Base-by-base conservation (phyloP, 1,140 invertebrate species). In the Aphelinus certus region DNA sequence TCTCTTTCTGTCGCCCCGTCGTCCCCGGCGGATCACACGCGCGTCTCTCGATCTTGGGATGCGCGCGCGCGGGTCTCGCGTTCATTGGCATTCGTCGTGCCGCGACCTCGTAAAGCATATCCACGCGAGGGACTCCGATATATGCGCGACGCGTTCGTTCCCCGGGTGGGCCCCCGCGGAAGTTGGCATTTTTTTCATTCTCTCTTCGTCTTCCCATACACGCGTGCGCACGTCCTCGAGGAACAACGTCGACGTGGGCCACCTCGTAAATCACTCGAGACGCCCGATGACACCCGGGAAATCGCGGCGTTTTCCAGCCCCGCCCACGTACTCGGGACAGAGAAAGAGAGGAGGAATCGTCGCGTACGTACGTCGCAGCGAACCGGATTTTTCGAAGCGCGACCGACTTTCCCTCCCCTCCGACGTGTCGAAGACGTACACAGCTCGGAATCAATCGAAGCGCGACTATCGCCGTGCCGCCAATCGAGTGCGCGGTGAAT, bases 71-170 rank as follows among this genome's bases (percentile, higher is more conserved):
- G 26, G 26, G 26, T 26, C 26, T 26, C 26, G 58, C 55, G 55
- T 58, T 68, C 66, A 58, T 68, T 68, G 66, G 49, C 66, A 68
- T 68, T 68, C 66, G 55, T 10, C 43, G 66, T 48, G 66, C 55
- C 7, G 10, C 66, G 66, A 68, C 66, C 66, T 68, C 66, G 66
- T 68, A 68, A 68, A 68, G 55, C 66, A 68, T 68, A 55, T 9
- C 51, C 65, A 45, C 42, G 46, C 61, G 45, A 47, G 47, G 61
- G 26, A 43, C 48, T 7, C 45, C 48, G 61, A 63, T 46, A 46
- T 47, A 46, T n/a, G 46, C 7, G 58, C 26, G 6, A 60, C 5
- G 46, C 46, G 6, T 10, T 48, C 61, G 48, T 63, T 63, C 46
- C 46, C 48, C 46, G 46, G 48, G 46, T 63, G 46, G 4, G 1